A percentile compares a stretch with the other conserved stretches of the same genome.
Evolutionary conservation across 2,888 invertebrate genomes (phyloP).

Genomic region (Tenthredo livida): DNA sequence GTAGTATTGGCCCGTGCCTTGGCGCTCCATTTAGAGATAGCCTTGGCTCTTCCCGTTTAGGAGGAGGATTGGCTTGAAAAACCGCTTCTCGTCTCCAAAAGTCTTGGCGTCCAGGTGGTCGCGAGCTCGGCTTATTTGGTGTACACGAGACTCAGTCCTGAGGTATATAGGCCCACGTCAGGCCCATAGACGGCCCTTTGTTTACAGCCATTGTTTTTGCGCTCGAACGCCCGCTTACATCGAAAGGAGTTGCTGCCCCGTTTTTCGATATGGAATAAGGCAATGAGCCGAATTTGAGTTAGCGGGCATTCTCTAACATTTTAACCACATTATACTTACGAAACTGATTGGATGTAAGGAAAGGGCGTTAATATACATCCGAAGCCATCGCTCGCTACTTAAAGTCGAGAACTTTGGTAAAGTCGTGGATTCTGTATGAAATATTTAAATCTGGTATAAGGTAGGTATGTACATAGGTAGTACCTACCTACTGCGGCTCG

Average conservation of each 20-base stretch:
- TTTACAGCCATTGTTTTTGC: constrained; percentile 52
- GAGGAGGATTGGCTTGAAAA: constrained; percentile 66
- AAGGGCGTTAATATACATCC: not conserved
- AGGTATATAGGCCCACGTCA: constrained; percentile 50
- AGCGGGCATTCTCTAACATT: not conserved
- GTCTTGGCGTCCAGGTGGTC: constrained; percentile 55
- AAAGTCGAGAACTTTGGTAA: constrained; percentile 17
- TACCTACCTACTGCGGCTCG: not conserved
- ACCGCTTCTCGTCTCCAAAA: constrained; percentile 64
- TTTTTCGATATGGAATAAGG: constrained; percentile 29
- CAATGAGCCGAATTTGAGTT: not conserved
- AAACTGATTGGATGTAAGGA: not conserved
- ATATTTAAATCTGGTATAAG: not conserved
- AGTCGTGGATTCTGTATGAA: not conserved
- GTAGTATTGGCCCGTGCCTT: constrained; percentile 43
- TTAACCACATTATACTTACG: not conserved
- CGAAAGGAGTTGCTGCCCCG: constrained; percentile 22
- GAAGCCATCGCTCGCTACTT: constrained; percentile 7
- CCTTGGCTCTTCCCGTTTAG: constrained; percentile 73
- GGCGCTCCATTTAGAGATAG: constrained; percentile 66
- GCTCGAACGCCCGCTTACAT: constrained; percentile 48
- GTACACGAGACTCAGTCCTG: constrained; percentile 37
- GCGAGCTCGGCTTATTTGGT: constrained; percentile 50
- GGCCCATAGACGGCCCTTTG: constrained; percentile 52
- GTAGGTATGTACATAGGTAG: not conserved